Percentiles rank a stretch among this genome's conserved stretches.
Conservation (phyloP, 2,113 vertebrate genomes). For the Cyphomyrus discorhynchus region DNA sequence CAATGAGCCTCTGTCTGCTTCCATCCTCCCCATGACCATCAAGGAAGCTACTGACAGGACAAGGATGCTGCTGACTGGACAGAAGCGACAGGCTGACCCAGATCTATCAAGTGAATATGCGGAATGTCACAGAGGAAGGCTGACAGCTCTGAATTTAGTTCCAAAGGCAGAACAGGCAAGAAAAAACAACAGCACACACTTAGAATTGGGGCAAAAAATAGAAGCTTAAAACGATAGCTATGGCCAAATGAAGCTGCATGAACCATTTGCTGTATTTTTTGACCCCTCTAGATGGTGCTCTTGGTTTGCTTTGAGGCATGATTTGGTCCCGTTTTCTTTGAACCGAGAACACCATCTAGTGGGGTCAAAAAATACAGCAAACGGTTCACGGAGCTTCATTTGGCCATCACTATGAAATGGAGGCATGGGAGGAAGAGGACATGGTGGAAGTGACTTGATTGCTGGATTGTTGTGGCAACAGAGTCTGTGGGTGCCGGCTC, state of each 20-base stretch:
- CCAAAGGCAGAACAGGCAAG: neutral
- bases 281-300: no score
- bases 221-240: neutral
- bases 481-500: conserved; percentile 19
- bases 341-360: no score
- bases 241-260: no score
- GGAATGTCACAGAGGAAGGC: neutral
- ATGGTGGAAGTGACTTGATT: neutral
- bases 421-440: neutral
- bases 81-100: neutral
- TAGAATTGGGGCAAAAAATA: neutral
- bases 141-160: neutral
- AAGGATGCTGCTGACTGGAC: neutral
- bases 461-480: neutral
- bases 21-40: neutral
- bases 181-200: neutral
- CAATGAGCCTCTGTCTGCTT: neutral
- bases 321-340: no score
- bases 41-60: neutral
- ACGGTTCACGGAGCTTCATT: no score
- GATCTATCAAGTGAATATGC: neutral
- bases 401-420: neutral
- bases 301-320: no score
- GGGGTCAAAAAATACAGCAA: no score
- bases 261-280: no score